A percentile compares a stretch with the other conserved stretches of the same genome.
These are phyloP conservation scores for Phocoena sinus DNA, from an alignment of 2,113 vertebrate genomes.

Conservation along the genomic window DNA sequence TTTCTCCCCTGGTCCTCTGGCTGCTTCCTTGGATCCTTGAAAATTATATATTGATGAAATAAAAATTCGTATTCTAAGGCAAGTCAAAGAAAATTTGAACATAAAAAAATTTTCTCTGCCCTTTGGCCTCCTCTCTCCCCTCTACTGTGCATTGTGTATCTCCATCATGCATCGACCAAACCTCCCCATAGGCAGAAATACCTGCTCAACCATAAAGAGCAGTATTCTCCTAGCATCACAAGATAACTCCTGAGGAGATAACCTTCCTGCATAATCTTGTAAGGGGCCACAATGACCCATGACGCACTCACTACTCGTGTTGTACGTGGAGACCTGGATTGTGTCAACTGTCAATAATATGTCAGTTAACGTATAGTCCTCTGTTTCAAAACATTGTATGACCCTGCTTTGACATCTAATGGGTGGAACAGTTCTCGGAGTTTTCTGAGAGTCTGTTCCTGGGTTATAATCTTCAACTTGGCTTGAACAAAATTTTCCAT, in stretches of 20 bases:
- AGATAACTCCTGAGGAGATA: background rate
- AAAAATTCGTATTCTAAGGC: background rate
- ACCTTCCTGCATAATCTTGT: background rate
- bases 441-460: background rate
- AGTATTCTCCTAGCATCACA: background rate
- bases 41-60: background rate
- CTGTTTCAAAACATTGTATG: background rate
- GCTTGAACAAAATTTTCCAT: background rate
- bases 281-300: background rate
- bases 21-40: background rate
- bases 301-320: too few relatives aligned
- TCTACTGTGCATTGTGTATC: too few relatives aligned
- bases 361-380: background rate
- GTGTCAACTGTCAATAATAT: background rate
- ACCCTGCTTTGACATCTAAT: background rate
- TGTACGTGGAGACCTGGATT: background rate
- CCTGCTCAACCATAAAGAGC: background rate
- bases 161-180: too few relatives aligned
- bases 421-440: too few relatives aligned
- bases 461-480: background rate
- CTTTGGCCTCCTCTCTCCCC: background rate
- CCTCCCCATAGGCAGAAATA: background rate
- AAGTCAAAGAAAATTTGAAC: background rate
- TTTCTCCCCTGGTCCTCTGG: background rate
- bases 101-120: background rate